Evolutionary conservation across 2,888 invertebrate species (phyloP).

Genomic region (Tryphoninae sp.): DNA sequence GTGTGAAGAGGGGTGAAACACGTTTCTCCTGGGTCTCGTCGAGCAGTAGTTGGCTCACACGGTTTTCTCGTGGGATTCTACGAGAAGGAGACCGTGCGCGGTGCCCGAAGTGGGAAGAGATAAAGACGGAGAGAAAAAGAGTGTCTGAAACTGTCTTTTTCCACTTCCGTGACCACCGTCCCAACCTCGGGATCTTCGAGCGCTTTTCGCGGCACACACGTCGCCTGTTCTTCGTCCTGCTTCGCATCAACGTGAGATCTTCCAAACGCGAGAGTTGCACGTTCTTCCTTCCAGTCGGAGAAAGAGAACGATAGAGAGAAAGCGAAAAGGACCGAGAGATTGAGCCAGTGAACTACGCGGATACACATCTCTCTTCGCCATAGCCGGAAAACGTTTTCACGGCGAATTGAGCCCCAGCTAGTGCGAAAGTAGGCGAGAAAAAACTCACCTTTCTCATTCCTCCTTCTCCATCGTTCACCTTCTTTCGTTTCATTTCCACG

Average conservation of each 20-base stretch:
- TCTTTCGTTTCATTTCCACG: constrained; percentile 12
- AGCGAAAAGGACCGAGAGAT: constrained; percentile 21
- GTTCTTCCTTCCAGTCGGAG: constrained; percentile 15
- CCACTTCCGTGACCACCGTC: constrained; percentile 55
- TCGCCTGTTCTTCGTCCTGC: constrained; percentile 36
- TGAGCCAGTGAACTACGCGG: constrained; percentile 47
- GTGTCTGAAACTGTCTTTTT: constrained; percentile 48
- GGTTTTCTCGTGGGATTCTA: constrained; percentile 48
- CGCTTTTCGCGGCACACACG: constrained; percentile 48
- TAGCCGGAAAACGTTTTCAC: constrained; percentile 70
- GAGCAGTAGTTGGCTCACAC: constrained; percentile 35
- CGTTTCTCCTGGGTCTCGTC: constrained; percentile 18
- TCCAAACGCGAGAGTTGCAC: constrained; percentile 32
- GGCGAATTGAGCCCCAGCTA: constrained; percentile 70
- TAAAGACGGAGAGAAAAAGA: constrained; percentile 17
- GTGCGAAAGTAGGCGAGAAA: constrained; percentile 57
- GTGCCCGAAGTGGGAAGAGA: constrained; percentile 20
- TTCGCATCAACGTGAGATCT: constrained; percentile 54
- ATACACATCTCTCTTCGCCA: constrained; percentile 58
- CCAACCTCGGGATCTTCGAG: constrained; percentile 39
- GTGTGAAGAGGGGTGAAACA: constrained; percentile 1
- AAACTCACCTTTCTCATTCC: constrained; percentile 45
- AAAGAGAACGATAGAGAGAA: constrained; percentile 25
- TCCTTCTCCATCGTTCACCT: constrained; percentile 17
- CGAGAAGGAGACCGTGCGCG: neutral